Evolutionary conservation across 1,140 invertebrate species (phyloP).

Genomic region (Rhagoletis pomonella): DNA sequence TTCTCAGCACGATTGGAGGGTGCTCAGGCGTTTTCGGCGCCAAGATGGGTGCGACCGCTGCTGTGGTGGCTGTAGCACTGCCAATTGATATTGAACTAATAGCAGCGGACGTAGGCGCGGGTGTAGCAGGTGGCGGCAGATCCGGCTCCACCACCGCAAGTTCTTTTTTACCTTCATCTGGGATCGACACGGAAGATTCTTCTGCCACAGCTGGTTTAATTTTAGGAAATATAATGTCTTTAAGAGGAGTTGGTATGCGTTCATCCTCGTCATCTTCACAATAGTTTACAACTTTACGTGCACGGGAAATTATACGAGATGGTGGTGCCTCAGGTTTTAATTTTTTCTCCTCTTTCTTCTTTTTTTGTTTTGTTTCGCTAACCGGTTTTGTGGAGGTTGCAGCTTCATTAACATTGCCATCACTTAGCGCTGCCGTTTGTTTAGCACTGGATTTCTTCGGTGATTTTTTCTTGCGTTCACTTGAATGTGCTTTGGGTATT

Average conservation of each 20-base stretch:
- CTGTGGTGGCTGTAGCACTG: slow-evolving; percentile 54
- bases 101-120: slow-evolving; percentile 45
- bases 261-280: slow-evolving; percentile 70
- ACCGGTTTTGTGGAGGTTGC: slow-evolving; percentile 55
- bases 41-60: slow-evolving; percentile 57
- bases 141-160: slow-evolving; percentile 54
- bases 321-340: slow-evolving; percentile 73
- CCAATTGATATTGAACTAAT: slow-evolving; percentile 16
- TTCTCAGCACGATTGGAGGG: slow-evolving; percentile 78
- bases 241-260: slow-evolving; percentile 72
- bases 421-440: slow-evolving; percentile 60
- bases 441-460: slow-evolving; percentile 64
- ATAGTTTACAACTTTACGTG: slow-evolving; percentile 72
- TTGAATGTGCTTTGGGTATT: slow-evolving; percentile 75
- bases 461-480: slow-evolving; percentile 73
- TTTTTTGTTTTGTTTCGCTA: slow-evolving; percentile 61
- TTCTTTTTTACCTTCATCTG: slow-evolving; percentile 32
- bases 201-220: slow-evolving; percentile 29
- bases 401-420: slow-evolving; percentile 59
- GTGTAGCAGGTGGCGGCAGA: slow-evolving; percentile 63
- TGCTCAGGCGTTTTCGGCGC: slow-evolving; percentile 71
- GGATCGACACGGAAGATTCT: slow-evolving; percentile 26
- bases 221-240: slow-evolving; percentile 66
- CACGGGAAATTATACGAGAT: slow-evolving; percentile 69
- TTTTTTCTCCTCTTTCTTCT: slow-evolving; percentile 71